A percentile compares a stretch with the other conserved stretches of the same genome.
These are phyloP conservation scores for Cataglyphis livida DNA, from an alignment of 2,888 invertebrate genomes.

Conservation along the genomic window DNA sequence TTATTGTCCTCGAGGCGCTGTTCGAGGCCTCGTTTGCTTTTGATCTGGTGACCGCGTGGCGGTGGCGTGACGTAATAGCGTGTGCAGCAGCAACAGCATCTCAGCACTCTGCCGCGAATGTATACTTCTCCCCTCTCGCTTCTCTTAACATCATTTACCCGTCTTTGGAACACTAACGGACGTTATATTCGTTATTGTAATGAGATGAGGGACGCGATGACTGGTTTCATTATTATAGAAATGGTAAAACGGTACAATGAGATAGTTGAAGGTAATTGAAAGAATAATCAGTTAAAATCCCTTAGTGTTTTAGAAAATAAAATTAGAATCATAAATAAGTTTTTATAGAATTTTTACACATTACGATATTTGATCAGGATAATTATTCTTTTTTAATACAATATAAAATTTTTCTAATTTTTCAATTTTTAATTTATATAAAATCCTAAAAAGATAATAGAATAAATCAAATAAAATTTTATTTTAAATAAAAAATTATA, in stretches of 20 bases:
- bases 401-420: not conserved
- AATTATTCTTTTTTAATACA: not conserved
- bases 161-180: constrained; percentile 28
- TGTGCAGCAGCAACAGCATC: constrained; percentile 21
- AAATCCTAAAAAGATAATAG: not conserved
- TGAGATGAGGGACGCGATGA: constrained; percentile 18
- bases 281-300: not conserved
- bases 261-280: not conserved
- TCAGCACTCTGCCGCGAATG: constrained; percentile 10
- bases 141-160: constrained; percentile 30
- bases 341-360: not conserved
- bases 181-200: constrained; percentile 48
- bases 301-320: not conserved
- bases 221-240: constrained; percentile 7
- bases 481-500: not conserved
- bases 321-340: not conserved
- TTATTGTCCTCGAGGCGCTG: constrained; percentile 69
- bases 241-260: not conserved
- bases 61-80: constrained; percentile 27
- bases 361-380: not conserved
- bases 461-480: not conserved
- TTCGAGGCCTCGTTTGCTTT: constrained; percentile 63
- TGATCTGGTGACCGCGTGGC: constrained; percentile 43
- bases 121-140: not conserved
- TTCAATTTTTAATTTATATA: not conserved